Evolutionary conservation across 2,888 invertebrate species (phyloP), one percentile per base, ranked within the genome.

Genomic region (Himalopsyche kuldschensis): DNA sequence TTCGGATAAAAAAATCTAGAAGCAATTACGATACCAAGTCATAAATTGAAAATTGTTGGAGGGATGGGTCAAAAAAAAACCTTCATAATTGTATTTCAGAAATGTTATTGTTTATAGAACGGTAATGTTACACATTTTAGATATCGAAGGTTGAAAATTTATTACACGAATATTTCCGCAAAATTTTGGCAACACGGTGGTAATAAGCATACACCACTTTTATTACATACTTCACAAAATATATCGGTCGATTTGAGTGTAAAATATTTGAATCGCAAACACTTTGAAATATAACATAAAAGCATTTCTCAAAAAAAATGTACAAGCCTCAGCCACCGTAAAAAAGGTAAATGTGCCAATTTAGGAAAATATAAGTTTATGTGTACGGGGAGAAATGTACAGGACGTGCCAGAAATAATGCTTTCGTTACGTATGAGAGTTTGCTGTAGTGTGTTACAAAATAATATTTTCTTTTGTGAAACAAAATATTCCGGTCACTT

Each of bases 201-300:
- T 69, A 69, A 69, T 69, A 69, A 69, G 69, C 69, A 69, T 69
- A 69, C 69, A 69, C 69, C 30, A 69, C 27, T 69, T 69, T 69
- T 69, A 69, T 69, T 69, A 69, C 69, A 69, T 69, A 69, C 69
- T 69, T 69, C 69, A 27, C 69, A 27, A 69, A 69, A 69, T 69
- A 69, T 69, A 69, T 69, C 69, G 69, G 69, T 69, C 69, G 69
- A 69, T 69, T 69, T 69, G 69, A 69, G 69, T 69, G 69, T 69
- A 69, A 69, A 69, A 69, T 69, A 69, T 69, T 69, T 69, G 69
- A 69, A 69, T 27, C 69, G 69, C 69, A 69, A 69, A 69, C 69
- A 69, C 69, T 69, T 69, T 69, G 69, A 69, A 69, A 69, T 69
- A 69, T 69, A 69, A 69, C 69, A 69, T 69, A 69, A 69, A 69